phyloP scores from a whole-genome alignment of 2,888 invertebrate genomes.

The Drosophila flavopinicola region DNA sequence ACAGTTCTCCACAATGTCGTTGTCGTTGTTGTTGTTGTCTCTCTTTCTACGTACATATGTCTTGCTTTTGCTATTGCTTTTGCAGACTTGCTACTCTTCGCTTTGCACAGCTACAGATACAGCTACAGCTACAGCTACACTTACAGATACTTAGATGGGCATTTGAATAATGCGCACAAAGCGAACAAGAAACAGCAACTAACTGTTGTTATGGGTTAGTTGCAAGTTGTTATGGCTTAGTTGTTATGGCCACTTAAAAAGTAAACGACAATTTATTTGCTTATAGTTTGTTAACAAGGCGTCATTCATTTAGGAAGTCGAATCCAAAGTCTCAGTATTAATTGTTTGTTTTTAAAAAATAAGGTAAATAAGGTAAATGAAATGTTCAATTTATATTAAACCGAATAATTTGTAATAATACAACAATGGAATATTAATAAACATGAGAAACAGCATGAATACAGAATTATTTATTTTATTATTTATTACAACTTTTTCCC shows the following conservation, averaged over 20 bases:
- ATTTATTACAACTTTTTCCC: no score
- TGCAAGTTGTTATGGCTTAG: slow-evolving; percentile 39
- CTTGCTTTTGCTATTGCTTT: slow-evolving; percentile 34
- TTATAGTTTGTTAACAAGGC: not conserved
- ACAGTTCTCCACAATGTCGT: slow-evolving; percentile 78
- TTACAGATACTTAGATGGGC: slow-evolving; percentile 64
- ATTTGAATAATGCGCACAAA: slow-evolving; percentile 71
- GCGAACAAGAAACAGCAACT: slow-evolving; percentile 15
- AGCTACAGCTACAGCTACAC: slow-evolving; percentile 28
- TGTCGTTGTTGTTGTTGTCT: slow-evolving; percentile 47
- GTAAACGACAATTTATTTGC: slow-evolving; percentile 38
- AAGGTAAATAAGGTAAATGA: no score
- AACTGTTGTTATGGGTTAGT: slow-evolving; percentile 25
- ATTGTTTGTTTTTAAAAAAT: no score
- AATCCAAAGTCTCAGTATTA: no score
- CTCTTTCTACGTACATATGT: slow-evolving; percentile 40
- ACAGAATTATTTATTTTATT: no score
- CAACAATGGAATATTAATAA: no score
- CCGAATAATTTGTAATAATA: no score
- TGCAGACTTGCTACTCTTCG: slow-evolving; percentile 31
- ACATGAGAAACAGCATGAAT: no score
- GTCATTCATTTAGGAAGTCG: slow-evolving; percentile 10
- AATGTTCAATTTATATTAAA: no score
- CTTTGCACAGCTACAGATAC: slow-evolving; percentile 27
- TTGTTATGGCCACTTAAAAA: slow-evolving; percentile 24